Evolutionary conservation across 2,113 vertebrate species (phyloP).

Genomic region (Panurus biarmicus): DNA sequence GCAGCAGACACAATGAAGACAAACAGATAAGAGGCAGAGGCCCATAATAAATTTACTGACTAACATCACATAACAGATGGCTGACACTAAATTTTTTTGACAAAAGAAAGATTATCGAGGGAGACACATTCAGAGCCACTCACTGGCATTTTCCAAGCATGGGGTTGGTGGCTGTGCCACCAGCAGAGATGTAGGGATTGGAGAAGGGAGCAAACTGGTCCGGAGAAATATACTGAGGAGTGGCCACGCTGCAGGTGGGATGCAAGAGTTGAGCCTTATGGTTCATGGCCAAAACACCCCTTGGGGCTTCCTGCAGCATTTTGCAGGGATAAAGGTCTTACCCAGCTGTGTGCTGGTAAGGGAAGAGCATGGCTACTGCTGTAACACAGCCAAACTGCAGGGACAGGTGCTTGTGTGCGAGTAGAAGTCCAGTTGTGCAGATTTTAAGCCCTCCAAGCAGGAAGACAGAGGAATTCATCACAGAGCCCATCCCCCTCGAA

Average conservation of each 20-base stretch:
- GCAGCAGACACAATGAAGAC: slow-evolving; percentile 15
- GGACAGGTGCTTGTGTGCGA: not conserved
- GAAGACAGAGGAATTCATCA: not conserved
- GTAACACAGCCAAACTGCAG: not conserved
- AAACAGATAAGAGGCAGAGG: not conserved
- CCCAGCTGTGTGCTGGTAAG: not conserved
- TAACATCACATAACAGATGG: not conserved
- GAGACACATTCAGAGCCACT: not conserved
- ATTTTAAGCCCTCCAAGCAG: not conserved
- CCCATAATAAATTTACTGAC: not conserved
- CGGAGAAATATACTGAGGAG: not conserved
- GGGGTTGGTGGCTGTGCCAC: not conserved
- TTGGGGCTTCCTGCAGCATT: not conserved
- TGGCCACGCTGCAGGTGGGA: not conserved
- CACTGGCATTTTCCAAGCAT: not conserved
- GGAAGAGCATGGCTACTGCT: not conserved
- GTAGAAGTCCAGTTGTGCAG: not conserved
- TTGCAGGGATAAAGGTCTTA: not conserved
- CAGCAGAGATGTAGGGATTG: not conserved
- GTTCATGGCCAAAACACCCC: not conserved
- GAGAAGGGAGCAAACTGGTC: not conserved
- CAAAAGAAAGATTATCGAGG: not conserved
- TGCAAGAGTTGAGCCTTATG: not conserved
- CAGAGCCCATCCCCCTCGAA: not conserved
- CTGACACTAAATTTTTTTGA: not conserved